Conservation (phyloP, 2,113 vertebrate genomes). For the Hemichromis elongatus region DNA sequence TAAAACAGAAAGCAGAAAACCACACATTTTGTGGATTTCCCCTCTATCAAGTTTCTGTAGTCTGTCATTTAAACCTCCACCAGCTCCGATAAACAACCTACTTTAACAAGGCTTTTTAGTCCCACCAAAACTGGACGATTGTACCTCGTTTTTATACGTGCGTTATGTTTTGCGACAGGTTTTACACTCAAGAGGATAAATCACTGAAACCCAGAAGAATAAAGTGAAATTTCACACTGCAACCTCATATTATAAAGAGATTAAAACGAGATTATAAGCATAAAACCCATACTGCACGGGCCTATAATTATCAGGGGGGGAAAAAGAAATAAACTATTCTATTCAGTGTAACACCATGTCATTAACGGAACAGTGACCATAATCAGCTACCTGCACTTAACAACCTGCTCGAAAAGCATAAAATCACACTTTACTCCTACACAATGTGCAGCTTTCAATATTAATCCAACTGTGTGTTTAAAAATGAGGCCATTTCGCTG, state of each 20-base stretch:
- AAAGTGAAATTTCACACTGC: not conserved
- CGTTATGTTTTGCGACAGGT: not conserved
- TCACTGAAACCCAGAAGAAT: not conserved
- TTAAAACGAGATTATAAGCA: not conserved
- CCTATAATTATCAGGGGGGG: not conserved
- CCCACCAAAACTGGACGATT: not conserved
- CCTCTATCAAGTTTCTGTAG: not conserved
- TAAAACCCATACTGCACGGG: not conserved
- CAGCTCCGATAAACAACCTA: not conserved
- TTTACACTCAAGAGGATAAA: not conserved
- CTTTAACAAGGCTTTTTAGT: not conserved
- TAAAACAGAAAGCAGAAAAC: slow-evolving; percentile 9
- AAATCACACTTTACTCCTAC: not conserved
- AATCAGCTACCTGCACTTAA: not conserved
- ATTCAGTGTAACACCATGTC: slow-evolving; percentile 2
- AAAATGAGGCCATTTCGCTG: slow-evolving; percentile 13
- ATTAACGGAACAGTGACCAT: slow-evolving; percentile 2
- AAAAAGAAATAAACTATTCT: not conserved
- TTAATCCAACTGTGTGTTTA: not conserved
- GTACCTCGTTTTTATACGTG: not conserved
- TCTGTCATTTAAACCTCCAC: slow-evolving; percentile 18
- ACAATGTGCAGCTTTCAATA: not conserved
- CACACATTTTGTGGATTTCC: slow-evolving; percentile 24
- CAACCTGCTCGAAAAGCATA: not conserved
- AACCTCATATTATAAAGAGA: not conserved